These are phyloP conservation scores for Xestobium rufovillosum DNA, from an alignment of 2,888 invertebrate species.

Conservation along the genomic window DNA sequence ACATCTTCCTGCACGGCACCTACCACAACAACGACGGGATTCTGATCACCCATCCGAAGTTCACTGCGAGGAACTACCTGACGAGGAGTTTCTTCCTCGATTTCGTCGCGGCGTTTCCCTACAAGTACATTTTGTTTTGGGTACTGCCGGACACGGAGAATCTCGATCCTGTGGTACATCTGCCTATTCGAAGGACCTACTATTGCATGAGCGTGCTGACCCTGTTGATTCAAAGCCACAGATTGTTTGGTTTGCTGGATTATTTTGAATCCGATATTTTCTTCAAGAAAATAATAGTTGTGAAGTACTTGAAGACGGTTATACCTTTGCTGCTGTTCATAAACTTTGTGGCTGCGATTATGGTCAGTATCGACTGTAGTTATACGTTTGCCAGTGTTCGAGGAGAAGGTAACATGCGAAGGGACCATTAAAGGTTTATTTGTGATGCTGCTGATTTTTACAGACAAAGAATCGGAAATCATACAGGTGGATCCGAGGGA, in stretches of 20 bases:
- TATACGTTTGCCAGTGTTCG: too few species aligned
- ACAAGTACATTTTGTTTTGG: conserved; percentile 30
- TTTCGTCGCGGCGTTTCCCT: conserved; percentile 42
- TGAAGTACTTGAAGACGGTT: too few species aligned
- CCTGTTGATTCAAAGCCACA: conserved; percentile 21
- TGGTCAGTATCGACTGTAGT: not conserved
- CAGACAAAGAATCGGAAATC: too few species aligned
- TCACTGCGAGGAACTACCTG: conserved; percentile 43
- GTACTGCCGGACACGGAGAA: conserved; percentile 34
- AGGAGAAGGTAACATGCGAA: too few species aligned
- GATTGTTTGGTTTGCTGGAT: conserved; percentile 16
- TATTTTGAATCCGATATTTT: conserved; percentile 17
- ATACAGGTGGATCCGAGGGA: not conserved
- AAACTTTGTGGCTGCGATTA: not conserved
- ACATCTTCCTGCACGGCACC: conserved; percentile 45
- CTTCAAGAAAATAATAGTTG: too few species aligned
- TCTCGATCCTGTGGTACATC: conserved; percentile 43
- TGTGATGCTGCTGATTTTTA: too few species aligned
- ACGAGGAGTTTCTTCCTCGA: conserved; percentile 43
- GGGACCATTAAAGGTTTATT: too few species aligned
- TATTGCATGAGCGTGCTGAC: conserved; percentile 17
- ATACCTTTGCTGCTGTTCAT: not conserved
- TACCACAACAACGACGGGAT: conserved; percentile 45
- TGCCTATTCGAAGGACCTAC: conserved; percentile 34
- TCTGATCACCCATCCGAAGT: conserved; percentile 44